phyloP scores from a whole-genome alignment of 23 tunicate species.

The Corella eumyota region DNA sequence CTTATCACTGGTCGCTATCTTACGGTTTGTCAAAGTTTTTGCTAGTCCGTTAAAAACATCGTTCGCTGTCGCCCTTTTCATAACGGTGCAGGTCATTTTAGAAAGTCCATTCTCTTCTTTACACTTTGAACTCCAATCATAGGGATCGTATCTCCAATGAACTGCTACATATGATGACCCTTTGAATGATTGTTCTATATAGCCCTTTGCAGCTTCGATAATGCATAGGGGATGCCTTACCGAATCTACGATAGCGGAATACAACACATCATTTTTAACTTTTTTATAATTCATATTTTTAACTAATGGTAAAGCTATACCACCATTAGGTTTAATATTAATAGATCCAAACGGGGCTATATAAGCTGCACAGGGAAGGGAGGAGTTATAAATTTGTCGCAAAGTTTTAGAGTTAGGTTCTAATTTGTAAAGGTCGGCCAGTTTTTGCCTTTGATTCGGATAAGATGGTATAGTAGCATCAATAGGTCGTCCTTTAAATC shows the following conservation, averaged over 20 bases:
- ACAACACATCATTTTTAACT: neutral
- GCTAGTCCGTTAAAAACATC: too few relatives aligned
- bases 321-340: neutral
- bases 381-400: constrained; percentile 3
- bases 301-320: constrained; percentile 8
- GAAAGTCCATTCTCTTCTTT: neutral
- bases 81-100: too few relatives aligned
- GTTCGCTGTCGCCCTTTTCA: too few relatives aligned
- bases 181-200: neutral
- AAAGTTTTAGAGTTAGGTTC: neutral
- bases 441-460: constrained; percentile 4
- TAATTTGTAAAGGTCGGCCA: constrained; percentile 2
- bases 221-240: constrained; percentile 17
- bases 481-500: neutral
- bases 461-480: constrained; percentile 3
- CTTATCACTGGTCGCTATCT: too few relatives aligned
- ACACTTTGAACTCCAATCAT: constrained; percentile 11
- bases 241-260: constrained; percentile 19
- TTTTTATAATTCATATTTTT: neutral
- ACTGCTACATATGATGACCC: constrained; percentile 9
- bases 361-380: constrained; percentile 17
- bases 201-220: constrained; percentile 9
- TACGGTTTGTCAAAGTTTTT: too few relatives aligned
- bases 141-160: constrained; percentile 32
- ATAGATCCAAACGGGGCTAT: constrained; percentile 1